phyloP scores from a whole-genome alignment of 2,113 vertebrate species.

The Onychostruthus taczanowskii region DNA sequence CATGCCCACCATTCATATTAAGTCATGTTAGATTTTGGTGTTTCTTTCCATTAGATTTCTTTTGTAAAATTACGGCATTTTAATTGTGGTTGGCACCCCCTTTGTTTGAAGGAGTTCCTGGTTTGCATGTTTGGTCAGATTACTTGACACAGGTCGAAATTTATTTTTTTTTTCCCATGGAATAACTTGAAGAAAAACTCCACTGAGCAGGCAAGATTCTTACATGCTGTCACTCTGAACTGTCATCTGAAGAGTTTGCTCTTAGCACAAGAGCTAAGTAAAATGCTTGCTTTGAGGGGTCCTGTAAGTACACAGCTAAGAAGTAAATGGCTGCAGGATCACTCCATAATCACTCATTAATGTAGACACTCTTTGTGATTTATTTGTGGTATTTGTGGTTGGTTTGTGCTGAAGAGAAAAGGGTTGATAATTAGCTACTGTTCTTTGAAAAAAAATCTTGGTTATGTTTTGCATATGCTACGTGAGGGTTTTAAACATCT shows the following conservation, averaged over 20 bases:
- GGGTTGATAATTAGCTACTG: background rate
- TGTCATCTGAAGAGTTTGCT: background rate
- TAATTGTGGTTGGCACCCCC: background rate
- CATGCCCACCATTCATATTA: background rate
- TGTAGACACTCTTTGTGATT: background rate
- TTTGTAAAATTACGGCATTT: background rate
- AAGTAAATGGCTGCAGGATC: conserved; percentile 6
- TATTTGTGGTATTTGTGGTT: background rate
- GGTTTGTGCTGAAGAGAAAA: background rate
- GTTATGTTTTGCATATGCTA: background rate
- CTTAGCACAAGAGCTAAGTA: background rate
- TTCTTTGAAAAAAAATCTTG: background rate
- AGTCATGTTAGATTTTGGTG: background rate
- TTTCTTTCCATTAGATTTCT: background rate
- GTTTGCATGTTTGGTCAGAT: background rate
- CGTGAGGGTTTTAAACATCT: background rate
- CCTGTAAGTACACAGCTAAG: background rate
- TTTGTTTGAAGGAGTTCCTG: background rate
- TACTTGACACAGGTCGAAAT: background rate
- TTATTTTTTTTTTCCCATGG: background rate
- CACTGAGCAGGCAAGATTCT: background rate
- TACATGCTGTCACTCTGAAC: background rate
- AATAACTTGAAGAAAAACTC: background rate
- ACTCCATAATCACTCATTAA: background rate
- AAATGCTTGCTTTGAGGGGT: background rate